phyloP scores from a whole-genome alignment of 2,797 vertebrate species.

The Darevskia mixta region DNA sequence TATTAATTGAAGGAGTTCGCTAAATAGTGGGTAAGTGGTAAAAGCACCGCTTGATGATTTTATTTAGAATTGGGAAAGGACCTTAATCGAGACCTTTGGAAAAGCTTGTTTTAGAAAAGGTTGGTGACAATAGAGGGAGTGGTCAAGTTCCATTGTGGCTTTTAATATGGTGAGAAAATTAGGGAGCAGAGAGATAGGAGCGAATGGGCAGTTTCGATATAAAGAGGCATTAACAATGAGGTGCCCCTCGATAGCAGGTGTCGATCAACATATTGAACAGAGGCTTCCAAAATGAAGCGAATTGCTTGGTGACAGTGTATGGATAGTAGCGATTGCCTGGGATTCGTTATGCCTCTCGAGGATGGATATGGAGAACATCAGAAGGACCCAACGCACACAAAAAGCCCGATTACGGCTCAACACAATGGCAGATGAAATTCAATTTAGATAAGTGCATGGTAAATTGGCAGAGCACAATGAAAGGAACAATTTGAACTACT shows the following conservation, averaged over 20 bases:
- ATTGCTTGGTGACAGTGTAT: not conserved
- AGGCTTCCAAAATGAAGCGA: not conserved
- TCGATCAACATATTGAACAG: not conserved
- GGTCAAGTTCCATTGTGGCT: not conserved
- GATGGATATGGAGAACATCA: not conserved
- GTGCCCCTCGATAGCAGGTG: not conserved
- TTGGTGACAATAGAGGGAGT: not conserved
- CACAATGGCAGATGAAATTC: slow-evolving; percentile 28
- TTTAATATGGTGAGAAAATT: not conserved
- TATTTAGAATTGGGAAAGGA: slow-evolving; percentile 25
- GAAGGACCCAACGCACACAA: not conserved
- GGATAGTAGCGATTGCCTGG: not conserved
- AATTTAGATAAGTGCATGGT: slow-evolving; percentile 29
- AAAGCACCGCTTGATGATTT: not conserved
- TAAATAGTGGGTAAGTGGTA: not conserved
- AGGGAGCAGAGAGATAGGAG: not conserved
- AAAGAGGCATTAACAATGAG: not conserved
- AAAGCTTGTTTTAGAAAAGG: not conserved
- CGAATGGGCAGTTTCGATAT: not conserved
- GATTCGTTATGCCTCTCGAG: not conserved
- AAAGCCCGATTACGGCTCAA: not conserved
- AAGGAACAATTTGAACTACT: slow-evolving; percentile 18
- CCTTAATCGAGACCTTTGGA: slow-evolving; percentile 22
- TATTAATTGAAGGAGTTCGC: not conserved
- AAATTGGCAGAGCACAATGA: slow-evolving; percentile 19